Base-by-base conservation (phyloP, 2,113 vertebrate species). In the Pygoscelis antarcticus region DNA sequence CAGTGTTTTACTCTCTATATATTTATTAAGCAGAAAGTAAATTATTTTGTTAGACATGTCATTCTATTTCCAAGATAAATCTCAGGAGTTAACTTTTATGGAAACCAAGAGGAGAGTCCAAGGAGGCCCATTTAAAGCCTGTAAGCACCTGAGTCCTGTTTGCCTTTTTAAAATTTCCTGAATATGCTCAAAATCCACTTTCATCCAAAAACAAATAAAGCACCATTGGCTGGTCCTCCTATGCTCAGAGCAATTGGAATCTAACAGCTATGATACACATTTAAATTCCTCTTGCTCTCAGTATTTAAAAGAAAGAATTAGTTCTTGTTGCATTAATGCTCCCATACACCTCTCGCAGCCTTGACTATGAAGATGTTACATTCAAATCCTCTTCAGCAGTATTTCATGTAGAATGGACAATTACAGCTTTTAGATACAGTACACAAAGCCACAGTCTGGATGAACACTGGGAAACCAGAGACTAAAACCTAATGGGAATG, bases 11-110 rank as follows among this genome's bases (percentile, higher is more conserved):
- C 96, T 96, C 93, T 97, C 95, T 93, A 97, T 97, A 96, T 98
- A 97, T 97, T 98, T 98, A 98, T 97, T 97, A 98, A 97, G 93
- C 66, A 97, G 96, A 97, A 96, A 95, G 91, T 96, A 94, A 96
- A 97, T 92, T 95, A 95, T 96, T 97, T 98, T 96, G 92, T 96
- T 97, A 96, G 96, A 96, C 92, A 96, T 25, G 47, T 93, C 8
- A 1, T 97, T 98, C 96, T 94, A 94, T 89, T 96, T 97, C 97
- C 95, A 97, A 98, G 97, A 97, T 93, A 98, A 98, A 98, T 93
- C 87, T 96, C 96, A 91, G 94, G 51, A 98, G 87, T 82, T 94
- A 91, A 92, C 83, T 95, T 97, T 97, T 97, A 95, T 91, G 97
- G 97, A 98, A 98, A 97, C 90, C 86, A 97, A 96, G 89, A 97